Evolutionary conservation across 1,140 invertebrate species (phyloP), one percentile per base, ranked within the genome.

Genomic region (Triops cancriformis): DNA sequence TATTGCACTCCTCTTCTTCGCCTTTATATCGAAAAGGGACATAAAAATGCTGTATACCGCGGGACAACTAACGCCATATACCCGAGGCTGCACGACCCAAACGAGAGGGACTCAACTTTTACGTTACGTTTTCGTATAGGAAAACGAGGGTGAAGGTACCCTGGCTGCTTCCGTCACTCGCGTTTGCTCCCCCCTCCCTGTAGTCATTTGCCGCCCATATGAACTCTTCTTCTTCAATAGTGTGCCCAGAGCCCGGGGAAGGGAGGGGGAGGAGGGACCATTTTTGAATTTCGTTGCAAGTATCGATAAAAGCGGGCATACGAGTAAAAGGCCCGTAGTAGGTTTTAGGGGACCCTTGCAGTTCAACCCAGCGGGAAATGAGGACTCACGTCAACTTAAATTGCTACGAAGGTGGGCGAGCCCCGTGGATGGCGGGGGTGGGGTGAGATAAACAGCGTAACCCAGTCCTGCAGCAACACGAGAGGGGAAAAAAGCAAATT

Each of bases 21-120:
- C n/a, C 31, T 64, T 64, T 64, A 64, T 64, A 64, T 64, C 51
- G 51, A 64, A 64, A 64, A 64, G 51, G 51, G 51, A 64, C 51
- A 64, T 64, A 64, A 64, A 64, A 64, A 23, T 64, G 51, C 51
- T 64, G 51, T 64, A 64, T 64, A 64, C 51, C 14, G 51, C 51
- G 51, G 51, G 51, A 64, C 51, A 64, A 64, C 51, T 64, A 64
- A 64, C 51, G 51, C 51, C 51, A 23, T 64, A 64, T 64, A 64
- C 51, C 31, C n/a, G 51, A 64, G 23, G 51, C 51, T 23, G 14
- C 51, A 64, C 51, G 51, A 64, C 51, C 51, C 51, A 64, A 64
- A 64, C 51, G 51, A 23, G 51, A 64, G 51, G 51, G 51, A 64
- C 51, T 64, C 51, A 64, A 64, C 51, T 64, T 64, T 64, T 64